These are phyloP conservation scores for Lepidothrix coronata DNA, from an alignment of 2,113 vertebrate genomes.

Conservation along the genomic window DNA sequence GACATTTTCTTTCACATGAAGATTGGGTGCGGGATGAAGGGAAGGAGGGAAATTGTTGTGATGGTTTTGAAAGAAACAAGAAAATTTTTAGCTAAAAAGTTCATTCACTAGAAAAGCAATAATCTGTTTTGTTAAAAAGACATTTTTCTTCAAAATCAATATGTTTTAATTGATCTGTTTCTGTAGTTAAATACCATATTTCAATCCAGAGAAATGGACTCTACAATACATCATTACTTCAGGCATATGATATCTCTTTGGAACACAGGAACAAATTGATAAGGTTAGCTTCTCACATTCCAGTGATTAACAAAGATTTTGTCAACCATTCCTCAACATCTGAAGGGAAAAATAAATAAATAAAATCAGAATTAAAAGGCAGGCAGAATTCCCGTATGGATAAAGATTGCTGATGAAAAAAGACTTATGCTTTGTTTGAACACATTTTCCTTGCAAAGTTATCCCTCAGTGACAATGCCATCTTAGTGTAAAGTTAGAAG, in stretches of 20 bases:
- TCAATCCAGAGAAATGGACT: background rate
- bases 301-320: background rate
- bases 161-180: conserved; percentile 8
- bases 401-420: background rate
- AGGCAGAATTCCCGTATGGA: background rate
- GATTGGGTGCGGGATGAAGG: background rate
- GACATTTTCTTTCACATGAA: background rate
- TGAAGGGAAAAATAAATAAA: background rate
- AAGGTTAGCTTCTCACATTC: background rate
- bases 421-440: background rate
- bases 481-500: background rate
- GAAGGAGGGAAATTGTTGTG: background rate
- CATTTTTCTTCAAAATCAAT: background rate
- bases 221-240: background rate
- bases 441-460: background rate
- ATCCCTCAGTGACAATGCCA: background rate
- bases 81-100: background rate
- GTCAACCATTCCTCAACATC: background rate
- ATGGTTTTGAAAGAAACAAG: background rate
- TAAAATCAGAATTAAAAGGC: background rate
- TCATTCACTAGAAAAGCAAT: conserved; percentile 15
- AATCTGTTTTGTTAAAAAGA: conserved; percentile 14
- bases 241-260: background rate
- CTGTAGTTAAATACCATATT: background rate
- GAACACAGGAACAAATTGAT: background rate